Evolutionary conservation across 2,888 invertebrate species (phyloP).

Genomic region (Rotaria socialis): DNA sequence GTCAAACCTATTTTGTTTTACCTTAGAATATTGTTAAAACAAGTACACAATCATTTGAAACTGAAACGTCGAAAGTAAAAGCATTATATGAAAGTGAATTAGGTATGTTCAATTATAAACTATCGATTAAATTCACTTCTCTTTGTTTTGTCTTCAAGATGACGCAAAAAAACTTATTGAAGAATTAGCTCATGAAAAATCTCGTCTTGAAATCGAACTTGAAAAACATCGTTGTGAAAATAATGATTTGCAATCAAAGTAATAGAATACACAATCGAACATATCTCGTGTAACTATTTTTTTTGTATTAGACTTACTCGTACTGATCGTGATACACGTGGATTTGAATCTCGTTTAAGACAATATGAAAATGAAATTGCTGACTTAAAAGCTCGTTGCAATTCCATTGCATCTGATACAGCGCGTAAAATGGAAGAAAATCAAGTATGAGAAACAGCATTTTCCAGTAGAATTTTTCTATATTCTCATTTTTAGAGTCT

Average conservation of each 20-base stretch:
- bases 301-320: background rate
- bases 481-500: conserved; percentile 65
- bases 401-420: conserved; percentile 67
- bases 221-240: conserved; percentile 80
- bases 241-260: conserved; percentile 67
- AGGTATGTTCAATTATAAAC: conserved; percentile 50
- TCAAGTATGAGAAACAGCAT: background rate
- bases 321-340: background rate
- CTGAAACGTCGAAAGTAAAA: conserved; percentile 67
- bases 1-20: background rate
- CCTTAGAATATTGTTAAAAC: background rate
- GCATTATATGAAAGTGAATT: conserved; percentile 86
- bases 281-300: too few relatives aligned
- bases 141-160: conserved; percentile 51
- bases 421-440: conserved; percentile 68
- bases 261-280: background rate
- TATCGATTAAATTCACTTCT: too few relatives aligned
- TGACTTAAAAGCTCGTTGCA: conserved; percentile 52
- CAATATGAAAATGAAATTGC: conserved; percentile 50
- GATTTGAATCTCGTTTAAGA: background rate
- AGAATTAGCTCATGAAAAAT: conserved; percentile 84
- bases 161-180: conserved; percentile 86
- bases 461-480: conserved; percentile 47
- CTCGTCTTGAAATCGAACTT: conserved; percentile 83
- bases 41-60: background rate